phyloP scores from a whole-genome alignment of 2,113 vertebrate genomes.

The Ploceus nigricollis region DNA sequence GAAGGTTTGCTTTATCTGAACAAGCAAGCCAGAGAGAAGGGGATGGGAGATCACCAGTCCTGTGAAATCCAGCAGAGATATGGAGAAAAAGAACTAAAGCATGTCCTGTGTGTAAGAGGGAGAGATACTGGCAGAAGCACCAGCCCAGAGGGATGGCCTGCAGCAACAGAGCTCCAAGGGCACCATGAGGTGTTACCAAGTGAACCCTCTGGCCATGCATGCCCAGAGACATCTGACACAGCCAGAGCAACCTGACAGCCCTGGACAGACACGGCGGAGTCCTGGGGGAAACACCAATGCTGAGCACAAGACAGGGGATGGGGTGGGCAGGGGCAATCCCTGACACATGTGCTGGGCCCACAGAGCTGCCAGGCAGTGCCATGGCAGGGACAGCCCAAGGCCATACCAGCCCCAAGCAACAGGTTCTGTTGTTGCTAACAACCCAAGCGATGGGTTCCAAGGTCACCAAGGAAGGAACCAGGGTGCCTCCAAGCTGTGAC shows the following conservation, averaged over 20 bases:
- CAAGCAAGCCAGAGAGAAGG: neutral
- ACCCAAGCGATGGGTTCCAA: fast-evolving
- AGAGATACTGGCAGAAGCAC: neutral
- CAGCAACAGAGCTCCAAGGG: neutral
- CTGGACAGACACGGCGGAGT: fast-evolving
- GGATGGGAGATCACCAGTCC: neutral
- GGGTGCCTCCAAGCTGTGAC: fast-evolving
- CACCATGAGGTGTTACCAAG: neutral
- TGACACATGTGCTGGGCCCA: neutral
- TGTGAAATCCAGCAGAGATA: neutral
- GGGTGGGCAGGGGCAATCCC: neutral
- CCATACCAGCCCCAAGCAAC: fast-evolving
- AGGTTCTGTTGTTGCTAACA: fast-evolving
- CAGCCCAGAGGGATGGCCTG: neutral
- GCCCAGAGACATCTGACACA: neutral
- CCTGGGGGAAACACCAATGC: fast-evolving
- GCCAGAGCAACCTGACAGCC: neutral
- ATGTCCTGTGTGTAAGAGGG: neutral
- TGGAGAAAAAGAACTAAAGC: neutral
- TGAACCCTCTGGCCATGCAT: neutral
- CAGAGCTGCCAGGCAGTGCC: neutral
- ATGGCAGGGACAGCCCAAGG: neutral
- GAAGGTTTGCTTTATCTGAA: neutral
- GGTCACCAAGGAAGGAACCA: neutral
- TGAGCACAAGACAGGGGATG: fast-evolving